phyloP scores from a whole-genome alignment of 2,113 vertebrate genomes.

The Hydrolagus affinis region DNA sequence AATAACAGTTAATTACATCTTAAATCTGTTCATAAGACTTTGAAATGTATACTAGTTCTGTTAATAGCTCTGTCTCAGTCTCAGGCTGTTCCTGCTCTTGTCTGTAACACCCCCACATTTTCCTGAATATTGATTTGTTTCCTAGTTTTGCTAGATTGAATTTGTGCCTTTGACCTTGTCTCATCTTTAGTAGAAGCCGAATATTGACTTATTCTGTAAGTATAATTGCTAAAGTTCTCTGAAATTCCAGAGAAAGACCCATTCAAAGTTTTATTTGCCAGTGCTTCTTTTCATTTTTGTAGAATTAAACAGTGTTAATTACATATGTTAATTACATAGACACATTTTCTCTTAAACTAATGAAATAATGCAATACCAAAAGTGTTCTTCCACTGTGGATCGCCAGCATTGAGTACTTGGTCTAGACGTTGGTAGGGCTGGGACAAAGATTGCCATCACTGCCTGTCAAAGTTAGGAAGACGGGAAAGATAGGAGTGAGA shows the following conservation, averaged over 20 bases:
- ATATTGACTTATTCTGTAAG: constrained; percentile 11
- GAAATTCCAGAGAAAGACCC: not conserved
- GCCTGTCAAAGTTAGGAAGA: too few relatives aligned
- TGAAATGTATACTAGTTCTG: not conserved
- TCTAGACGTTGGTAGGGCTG: not conserved
- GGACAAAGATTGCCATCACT: too few relatives aligned
- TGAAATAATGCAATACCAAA: constrained; percentile 16
- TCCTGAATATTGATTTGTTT: constrained; percentile 5
- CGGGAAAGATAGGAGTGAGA: too few relatives aligned
- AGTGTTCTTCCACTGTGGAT: not conserved
- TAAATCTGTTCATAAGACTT: not conserved
- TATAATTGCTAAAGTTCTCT: not conserved
- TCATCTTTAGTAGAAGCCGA: not conserved
- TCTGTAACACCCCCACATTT: not conserved
- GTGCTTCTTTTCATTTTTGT: not conserved
- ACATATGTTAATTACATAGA: too few relatives aligned
- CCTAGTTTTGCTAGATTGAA: not conserved
- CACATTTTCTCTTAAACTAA: not conserved
- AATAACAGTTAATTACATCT: not conserved
- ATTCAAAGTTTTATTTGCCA: not conserved
- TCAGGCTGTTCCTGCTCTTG: not conserved
- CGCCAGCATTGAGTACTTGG: not conserved
- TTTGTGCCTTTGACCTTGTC: constrained; percentile 5
- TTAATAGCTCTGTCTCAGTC: not conserved
- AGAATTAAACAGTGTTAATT: not conserved